A percentile compares a stretch with the other conserved stretches of the same genome.
phyloP scores from a whole-genome alignment of 92 coral and sea anemone species.

The Porites cylindrica region DNA sequence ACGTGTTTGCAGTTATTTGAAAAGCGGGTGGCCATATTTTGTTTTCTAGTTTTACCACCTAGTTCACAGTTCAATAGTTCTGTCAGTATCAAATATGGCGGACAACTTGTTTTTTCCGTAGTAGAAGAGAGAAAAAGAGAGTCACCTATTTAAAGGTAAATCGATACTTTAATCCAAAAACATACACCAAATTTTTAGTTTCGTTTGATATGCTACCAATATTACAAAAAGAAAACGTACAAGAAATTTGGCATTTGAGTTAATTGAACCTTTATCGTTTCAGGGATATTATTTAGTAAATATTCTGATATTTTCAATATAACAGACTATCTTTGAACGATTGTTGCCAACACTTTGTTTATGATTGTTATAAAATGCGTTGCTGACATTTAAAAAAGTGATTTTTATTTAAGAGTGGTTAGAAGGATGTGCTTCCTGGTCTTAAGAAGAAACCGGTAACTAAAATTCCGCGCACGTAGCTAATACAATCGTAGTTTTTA shows the following conservation, averaged over 20 bases:
- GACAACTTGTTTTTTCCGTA: not conserved
- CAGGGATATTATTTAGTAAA: no score
- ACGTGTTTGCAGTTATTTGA: not conserved
- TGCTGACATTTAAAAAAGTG: no score
- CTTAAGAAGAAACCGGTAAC: no score
- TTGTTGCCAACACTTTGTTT: not conserved
- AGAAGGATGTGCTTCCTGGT: no score
- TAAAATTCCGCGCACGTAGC: not conserved
- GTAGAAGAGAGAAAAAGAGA: not conserved
- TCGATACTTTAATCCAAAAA: no score
- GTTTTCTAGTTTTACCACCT: constrained; percentile 31
- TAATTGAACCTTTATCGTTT: no score
- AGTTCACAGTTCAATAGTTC: constrained; percentile 12
- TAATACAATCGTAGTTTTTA: not conserved
- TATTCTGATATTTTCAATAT: not conserved
- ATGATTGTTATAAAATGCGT: no score
- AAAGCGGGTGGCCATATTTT: constrained; percentile 36
- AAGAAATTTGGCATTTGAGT: no score
- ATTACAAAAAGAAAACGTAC: no score
- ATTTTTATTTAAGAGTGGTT: no score
- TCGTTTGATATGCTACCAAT: not conserved
- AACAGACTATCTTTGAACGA: not conserved
- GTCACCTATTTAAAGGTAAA: constrained; percentile 20
- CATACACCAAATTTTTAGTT: not conserved
- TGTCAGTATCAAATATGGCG: constrained; percentile 36